These are phyloP conservation scores for Campylomormyrus numenius DNA, from an alignment of 2,113 vertebrate species.

Conservation along the genomic window DNA sequence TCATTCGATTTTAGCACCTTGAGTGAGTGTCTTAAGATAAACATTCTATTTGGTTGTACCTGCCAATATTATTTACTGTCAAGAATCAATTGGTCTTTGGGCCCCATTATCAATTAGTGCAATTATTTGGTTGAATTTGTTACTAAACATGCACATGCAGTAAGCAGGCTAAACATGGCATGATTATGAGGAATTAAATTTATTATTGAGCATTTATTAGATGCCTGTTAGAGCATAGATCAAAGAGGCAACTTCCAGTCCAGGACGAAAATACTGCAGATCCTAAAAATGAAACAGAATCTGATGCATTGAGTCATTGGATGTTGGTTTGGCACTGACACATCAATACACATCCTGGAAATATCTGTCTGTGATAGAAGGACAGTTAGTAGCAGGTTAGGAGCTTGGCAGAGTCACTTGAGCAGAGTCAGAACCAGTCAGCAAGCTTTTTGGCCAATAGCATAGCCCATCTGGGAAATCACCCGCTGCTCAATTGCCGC, in stretches of 20 bases:
- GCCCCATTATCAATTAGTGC: neutral
- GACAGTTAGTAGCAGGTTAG: neutral
- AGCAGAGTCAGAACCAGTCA: neutral
- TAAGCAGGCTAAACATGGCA: neutral
- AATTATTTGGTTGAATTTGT: neutral
- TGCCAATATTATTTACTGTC: neutral
- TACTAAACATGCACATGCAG: neutral
- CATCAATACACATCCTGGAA: neutral
- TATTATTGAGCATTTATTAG: neutral
- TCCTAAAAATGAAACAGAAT: neutral
- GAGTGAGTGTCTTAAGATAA: neutral
- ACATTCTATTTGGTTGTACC: neutral
- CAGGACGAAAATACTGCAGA: neutral
- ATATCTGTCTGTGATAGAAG: neutral
- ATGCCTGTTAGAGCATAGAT: neutral
- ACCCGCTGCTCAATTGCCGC: neutral
- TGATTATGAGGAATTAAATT: neutral
- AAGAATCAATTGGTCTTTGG: neutral
- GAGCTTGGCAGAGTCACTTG: neutral
- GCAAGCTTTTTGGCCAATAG: neutral
- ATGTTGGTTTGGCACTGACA: neutral
- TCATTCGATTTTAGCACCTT: neutral
- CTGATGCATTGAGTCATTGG: neutral
- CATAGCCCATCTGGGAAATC: neutral
- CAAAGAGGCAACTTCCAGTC: neutral